Evolutionary conservation across 2,797 vertebrate genomes (phyloP), one percentile per base, ranked within the genome.

Genomic region (Lophotriccus pileatus): DNA sequence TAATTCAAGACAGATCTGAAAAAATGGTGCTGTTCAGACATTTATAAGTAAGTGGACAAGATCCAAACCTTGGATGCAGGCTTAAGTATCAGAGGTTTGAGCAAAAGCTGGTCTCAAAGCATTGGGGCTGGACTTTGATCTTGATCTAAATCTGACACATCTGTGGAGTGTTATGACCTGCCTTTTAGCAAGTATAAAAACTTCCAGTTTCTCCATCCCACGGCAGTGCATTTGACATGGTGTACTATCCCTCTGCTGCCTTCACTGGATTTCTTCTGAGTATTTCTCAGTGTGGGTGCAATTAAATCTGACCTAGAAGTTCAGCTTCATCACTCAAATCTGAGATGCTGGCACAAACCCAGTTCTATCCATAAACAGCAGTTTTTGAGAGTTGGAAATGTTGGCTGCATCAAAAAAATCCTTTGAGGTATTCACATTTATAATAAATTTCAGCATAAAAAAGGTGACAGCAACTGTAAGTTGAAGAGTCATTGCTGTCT

Each of bases 291-390:
- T 23, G 21, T 68, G 84, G 55, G 56, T 68, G 46, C 92, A 89
- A 92, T 90, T 94, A 94, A 91, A 92, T 76, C n/a, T 53, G 86
- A 94, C 90, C 92, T 79, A 67, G 41, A 89, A 94, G 93, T 92
- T 95, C 89, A 92, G 36, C 68, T 89, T 89, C 86, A 74, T 92
- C 87, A 85, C 66, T 95, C 81, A 89, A 77, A 84, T 53, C 78
- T 69, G 84, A 87, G 52, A 32, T 59, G 43, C 60, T 92, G 77
- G 85, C 90, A 86, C 49, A 68, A 82, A 56, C 81, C 49, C 75
- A 73, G 50, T 73, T 92, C 76, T 82, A 90, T 37, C 89, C 83
- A 92, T 50, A 92, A 93, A 78, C 44, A 90, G 73, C 30, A 79
- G 60, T 84, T 87, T 91, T 43, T 59, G 66, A 89, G 80, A 89